phyloP scores from a whole-genome alignment of 2,113 vertebrate genomes.

The Rhodinocichla rosea region DNA sequence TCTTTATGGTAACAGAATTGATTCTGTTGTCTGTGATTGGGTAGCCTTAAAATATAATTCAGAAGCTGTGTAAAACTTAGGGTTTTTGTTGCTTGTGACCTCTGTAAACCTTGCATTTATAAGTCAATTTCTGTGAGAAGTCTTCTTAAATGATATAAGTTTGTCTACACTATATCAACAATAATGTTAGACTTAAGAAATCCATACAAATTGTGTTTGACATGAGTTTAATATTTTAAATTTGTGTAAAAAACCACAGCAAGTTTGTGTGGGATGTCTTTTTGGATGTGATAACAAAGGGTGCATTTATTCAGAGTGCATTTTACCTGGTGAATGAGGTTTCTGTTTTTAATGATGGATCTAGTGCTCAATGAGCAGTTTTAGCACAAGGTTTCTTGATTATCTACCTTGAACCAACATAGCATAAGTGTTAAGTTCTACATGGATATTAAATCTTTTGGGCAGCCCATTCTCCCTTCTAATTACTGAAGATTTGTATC shows the following conservation, averaged over 20 bases:
- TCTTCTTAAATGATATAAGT: neutral
- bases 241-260: neutral
- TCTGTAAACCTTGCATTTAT: neutral
- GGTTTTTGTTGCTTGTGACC: neutral
- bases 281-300: neutral
- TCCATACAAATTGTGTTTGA: neutral
- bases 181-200: neutral
- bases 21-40: neutral
- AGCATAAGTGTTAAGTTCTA: fast-evolving
- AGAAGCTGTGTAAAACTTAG: neutral
- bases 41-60: neutral
- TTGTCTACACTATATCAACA: neutral
- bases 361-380: neutral
- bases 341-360: neutral
- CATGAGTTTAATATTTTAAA: neutral
- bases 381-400: neutral
- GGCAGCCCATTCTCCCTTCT: neutral
- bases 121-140: neutral
- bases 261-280: neutral
- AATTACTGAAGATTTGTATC: neutral
- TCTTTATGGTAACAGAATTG: neutral
- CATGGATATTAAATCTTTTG: too few relatives aligned
- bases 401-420: neutral
- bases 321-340: neutral
- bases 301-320: neutral